Evolutionary conservation across 2,888 invertebrate species (phyloP).

Genomic region (Cephus rjabovi): DNA sequence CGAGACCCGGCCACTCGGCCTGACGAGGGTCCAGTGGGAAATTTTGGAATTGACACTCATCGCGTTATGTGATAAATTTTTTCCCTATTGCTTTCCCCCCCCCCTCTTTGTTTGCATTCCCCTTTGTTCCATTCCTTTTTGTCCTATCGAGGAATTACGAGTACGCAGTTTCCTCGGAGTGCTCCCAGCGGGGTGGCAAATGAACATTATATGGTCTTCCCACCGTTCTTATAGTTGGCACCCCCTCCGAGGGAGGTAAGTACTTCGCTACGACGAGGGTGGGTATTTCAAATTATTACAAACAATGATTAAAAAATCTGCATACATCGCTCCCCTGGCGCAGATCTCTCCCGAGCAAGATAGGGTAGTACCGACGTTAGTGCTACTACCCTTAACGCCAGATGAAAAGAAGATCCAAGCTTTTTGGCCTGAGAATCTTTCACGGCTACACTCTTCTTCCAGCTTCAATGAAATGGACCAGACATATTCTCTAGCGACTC

Average conservation of each 20-base stretch:
- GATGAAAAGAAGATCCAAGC: no score
- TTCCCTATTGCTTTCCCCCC: conserved; percentile 1
- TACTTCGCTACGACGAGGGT: no score
- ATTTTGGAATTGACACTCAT: no score
- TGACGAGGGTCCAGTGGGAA: no score
- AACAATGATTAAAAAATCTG: conserved; percentile 36
- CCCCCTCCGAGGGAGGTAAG: neutral
- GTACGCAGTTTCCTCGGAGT: conserved; percentile 5
- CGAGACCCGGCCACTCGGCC: no score
- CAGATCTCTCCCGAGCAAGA: neutral
- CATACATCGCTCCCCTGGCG: conserved; percentile 32
- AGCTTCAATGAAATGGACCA: no score
- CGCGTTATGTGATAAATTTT: conserved; percentile 30
- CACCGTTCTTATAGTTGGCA: neutral
- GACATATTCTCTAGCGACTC: no score
- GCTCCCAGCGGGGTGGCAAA: conserved; percentile 17
- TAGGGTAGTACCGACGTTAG: no score
- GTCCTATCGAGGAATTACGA: no score
- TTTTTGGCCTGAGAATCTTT: no score
- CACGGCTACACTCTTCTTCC: no score
- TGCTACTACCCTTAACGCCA: no score
- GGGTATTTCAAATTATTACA: conserved; percentile 24
- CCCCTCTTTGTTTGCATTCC: neutral
- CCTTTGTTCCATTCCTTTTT: neutral
- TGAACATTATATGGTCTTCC: conserved; percentile 15